Evolutionary conservation across 2,113 vertebrate genomes (phyloP).

Genomic region (Pachypanchax playfairii): DNA sequence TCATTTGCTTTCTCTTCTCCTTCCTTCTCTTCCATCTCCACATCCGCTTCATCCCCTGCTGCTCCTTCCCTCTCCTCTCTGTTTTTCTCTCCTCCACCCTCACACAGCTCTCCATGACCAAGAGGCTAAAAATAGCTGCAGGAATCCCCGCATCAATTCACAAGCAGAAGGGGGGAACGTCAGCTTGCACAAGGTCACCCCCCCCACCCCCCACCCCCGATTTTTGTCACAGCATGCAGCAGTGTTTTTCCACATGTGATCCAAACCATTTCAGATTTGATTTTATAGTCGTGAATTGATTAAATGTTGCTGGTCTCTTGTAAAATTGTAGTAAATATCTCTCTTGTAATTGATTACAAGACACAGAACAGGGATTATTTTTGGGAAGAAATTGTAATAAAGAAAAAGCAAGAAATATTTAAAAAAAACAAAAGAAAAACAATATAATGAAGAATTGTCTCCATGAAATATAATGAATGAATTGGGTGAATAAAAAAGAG

Average conservation of each 20-base stretch:
- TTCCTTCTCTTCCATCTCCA: conserved; percentile 11
- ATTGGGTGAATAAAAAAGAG: no score
- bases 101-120: conserved; percentile 71
- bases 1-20: conserved; percentile 9
- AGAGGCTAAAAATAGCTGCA: conserved; percentile 78
- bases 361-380: conserved; percentile 23
- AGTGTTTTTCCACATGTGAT: conserved; percentile 13
- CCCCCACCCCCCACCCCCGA: conserved; percentile 61
- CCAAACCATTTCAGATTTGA: conserved; percentile 32
- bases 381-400: neutral
- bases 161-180: conserved; percentile 45
- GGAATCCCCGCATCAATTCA: conserved; percentile 82
- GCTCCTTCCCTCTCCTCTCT: conserved; percentile 5
- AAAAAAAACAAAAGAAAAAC: neutral
- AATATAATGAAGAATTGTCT: neutral
- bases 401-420: no score
- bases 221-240: conserved; percentile 52
- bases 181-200: conserved; percentile 76
- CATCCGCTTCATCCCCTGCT: conserved; percentile 29
- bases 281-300: conserved; percentile 36
- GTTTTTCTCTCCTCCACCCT: conserved; percentile 70
- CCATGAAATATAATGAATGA: neutral
- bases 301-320: conserved; percentile 37
- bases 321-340: conserved; percentile 52
- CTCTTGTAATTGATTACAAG: conserved; percentile 28